Evolutionary conservation across 1,140 invertebrate species (phyloP), one percentile per base, ranked within the genome.

Genomic region (Meteorus sp.): DNA sequence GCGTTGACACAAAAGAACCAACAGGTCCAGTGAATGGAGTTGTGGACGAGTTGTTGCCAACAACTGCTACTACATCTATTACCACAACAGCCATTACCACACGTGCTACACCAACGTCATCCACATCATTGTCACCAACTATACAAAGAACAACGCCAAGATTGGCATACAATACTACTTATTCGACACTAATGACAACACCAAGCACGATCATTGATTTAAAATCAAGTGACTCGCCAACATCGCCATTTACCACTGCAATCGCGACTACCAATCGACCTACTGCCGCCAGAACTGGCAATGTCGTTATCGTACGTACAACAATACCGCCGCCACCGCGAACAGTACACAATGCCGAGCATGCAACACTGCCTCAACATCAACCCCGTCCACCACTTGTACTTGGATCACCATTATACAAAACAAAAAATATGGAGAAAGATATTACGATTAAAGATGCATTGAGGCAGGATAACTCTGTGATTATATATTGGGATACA

Each of bases 401-500:
- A 1, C 81, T 90, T 62, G 88, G 85, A 31, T 88, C 85, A 67
- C 88, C 88, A 1, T 79, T 65, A 74, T 87, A 74, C 78, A 86
- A 78, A 79, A 81, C 63, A 72, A 86, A 80, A 73, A 82, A 60
- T 41, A 85, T 83, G 55, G 86, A 89, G 6, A 87, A 87, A 58
- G 90, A 94, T 72, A 91, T 94, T 1, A 83, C 93, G 43, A 88
- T 95, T 4, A 91, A 91, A 69, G 89, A 91, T 58, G 93, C 92
- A 0, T 88, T 91, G 65, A 75, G 92, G 59, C 89, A 93, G 75
- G 91, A 93, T 54, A 94, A 90, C 70, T 89, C 92, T 0, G 89
- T 96, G 0, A 90, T 93, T 39, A 93, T 96, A 51, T 89, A 93
- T 67, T 96, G 94, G 94, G 91, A 93, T 68, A 92, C 90, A 1